Conservation (phyloP, 2,888 invertebrate species). For the Eledone cirrhosa region DNA sequence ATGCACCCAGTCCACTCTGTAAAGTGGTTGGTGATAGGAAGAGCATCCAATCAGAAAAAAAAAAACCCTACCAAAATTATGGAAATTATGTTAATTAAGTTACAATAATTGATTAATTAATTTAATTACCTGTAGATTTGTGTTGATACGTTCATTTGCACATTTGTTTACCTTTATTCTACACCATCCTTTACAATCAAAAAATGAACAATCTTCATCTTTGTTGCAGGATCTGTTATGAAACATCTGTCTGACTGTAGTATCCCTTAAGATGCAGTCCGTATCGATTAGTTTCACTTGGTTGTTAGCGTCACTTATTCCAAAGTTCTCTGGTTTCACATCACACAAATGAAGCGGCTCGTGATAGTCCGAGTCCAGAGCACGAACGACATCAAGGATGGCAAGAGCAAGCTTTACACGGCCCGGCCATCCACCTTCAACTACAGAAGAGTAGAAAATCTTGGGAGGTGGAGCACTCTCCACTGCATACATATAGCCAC, state of each 20-base stretch:
- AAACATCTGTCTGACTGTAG: conserved; percentile 53
- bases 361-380: conserved; percentile 72
- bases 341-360: conserved; percentile 77
- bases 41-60: no score
- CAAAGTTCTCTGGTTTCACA: conserved; percentile 76
- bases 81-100: no score
- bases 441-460: conserved; percentile 34
- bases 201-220: conserved; percentile 76
- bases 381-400: conserved; percentile 73
- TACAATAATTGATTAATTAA: neutral
- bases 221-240: conserved; percentile 67
- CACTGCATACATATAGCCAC: conserved; percentile 76
- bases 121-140: conserved; percentile 74
- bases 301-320: conserved; percentile 66
- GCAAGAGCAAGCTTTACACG: conserved; percentile 63
- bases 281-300: conserved; percentile 72
- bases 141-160: conserved; percentile 72
- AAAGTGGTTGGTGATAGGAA: no score
- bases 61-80: no score
- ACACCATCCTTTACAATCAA: conserved; percentile 76
- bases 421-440: conserved; percentile 43
- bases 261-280: conserved; percentile 73
- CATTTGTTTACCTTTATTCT: conserved; percentile 71
- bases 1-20: no score
- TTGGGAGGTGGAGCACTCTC: conserved; percentile 70